These are phyloP conservation scores for Aphis gossypii DNA, from an alignment of 1,140 invertebrate genomes.

Conservation along the genomic window DNA sequence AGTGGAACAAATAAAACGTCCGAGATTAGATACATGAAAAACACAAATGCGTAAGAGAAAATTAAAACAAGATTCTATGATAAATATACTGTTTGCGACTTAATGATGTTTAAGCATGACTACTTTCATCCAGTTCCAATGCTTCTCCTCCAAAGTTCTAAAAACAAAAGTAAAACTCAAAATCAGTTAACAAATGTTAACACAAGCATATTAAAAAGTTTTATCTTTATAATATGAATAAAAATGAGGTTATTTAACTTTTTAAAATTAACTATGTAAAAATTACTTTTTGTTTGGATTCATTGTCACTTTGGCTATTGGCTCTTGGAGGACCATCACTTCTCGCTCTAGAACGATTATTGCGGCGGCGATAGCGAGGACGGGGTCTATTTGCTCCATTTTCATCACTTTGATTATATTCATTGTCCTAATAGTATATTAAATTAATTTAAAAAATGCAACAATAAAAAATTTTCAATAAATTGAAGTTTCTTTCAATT, in stretches of 20 bases:
- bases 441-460: not conserved
- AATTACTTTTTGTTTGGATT: conserved; percentile 56
- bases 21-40: conserved; percentile 57
- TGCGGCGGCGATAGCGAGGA: conserved; percentile 46
- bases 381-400: conserved; percentile 46
- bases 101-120: conserved; percentile 52
- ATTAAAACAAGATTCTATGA: conserved; percentile 58
- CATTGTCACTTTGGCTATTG: conserved; percentile 52
- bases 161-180: not conserved
- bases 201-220: not conserved
- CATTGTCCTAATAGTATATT: conserved; percentile 43
- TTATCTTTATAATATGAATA: not conserved
- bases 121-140: conserved; percentile 51
- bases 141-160: conserved; percentile 54
- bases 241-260: not conserved
- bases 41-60: conserved; percentile 58
- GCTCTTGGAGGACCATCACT: conserved; percentile 55
- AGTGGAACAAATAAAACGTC: conserved; percentile 57
- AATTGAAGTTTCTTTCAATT: too few species aligned
- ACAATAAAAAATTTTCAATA: not conserved
- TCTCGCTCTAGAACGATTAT: conserved; percentile 46
- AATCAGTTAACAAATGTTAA: not conserved
- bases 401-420: conserved; percentile 54
- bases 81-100: conserved; percentile 52
- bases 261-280: not conserved